Conservation (phyloP, 2,888 invertebrate genomes). For the Idaea biselata region DNA sequence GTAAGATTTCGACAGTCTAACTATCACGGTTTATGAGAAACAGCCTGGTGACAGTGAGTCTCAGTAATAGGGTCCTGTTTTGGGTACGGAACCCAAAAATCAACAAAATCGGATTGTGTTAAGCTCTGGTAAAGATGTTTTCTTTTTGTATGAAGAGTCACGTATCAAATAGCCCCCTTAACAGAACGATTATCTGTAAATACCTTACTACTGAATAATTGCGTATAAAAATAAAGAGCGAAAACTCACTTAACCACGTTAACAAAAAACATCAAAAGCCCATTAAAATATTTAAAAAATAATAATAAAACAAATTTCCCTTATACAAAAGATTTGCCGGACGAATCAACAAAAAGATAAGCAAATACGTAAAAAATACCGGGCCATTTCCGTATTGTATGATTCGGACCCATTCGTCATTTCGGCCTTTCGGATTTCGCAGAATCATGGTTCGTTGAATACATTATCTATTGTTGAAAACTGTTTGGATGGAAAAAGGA, state of each 20-base stretch:
- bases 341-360: conserved; percentile 25
- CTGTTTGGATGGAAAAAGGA: conserved; percentile 39
- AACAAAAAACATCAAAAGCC: conserved; percentile 11
- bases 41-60: too few relatives aligned
- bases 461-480: conserved; percentile 48
- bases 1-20: too few relatives aligned
- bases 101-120: too few relatives aligned
- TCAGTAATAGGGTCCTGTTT: too few relatives aligned
- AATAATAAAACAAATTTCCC: conserved; percentile 35
- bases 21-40: too few relatives aligned
- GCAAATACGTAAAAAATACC: conserved; percentile 29
- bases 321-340: conserved; percentile 26
- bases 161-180: too few relatives aligned
- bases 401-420: conserved; percentile 60
- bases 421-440: conserved; percentile 35
- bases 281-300: conserved; percentile 9
- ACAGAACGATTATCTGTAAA: too few relatives aligned
- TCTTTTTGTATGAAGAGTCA: too few relatives aligned
- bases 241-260: background rate
- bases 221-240: background rate
- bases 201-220: too few relatives aligned
- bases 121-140: too few relatives aligned
- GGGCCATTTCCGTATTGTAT: conserved; percentile 57
- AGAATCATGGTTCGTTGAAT: conserved; percentile 48
- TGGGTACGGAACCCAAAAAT: too few relatives aligned